phyloP scores from a whole-genome alignment of 2,888 invertebrate species.

The Automeris io region DNA sequence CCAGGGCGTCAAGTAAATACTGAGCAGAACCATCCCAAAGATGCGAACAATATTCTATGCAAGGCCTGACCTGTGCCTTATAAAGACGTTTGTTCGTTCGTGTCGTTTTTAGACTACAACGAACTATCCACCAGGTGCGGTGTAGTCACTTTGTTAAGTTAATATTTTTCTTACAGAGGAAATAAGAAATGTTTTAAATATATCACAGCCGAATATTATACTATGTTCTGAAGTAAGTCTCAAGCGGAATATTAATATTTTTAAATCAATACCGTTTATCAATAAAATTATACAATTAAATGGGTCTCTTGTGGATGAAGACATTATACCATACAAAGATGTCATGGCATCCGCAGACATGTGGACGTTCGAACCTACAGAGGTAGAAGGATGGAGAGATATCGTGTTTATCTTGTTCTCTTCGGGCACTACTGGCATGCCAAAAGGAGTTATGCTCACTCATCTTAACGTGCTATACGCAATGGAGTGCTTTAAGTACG shows the following conservation, averaged over 20 bases:
- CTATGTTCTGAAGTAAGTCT: not conserved
- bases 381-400: conserved; percentile 20
- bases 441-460: conserved; percentile 32
- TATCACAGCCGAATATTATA: conserved; percentile 16
- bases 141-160: no score
- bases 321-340: not conserved
- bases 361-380: conserved; percentile 17
- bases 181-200: conserved; percentile 17
- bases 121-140: no score
- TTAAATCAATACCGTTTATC: conserved; percentile 11
- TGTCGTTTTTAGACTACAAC: no score
- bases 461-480: conserved; percentile 19
- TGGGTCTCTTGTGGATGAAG: not conserved
- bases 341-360: not conserved
- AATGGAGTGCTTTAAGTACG: conserved; percentile 58
- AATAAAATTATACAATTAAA: conserved; percentile 14
- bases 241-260: not conserved
- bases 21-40: no score
- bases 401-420: conserved; percentile 25
- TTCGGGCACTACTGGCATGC: conserved; percentile 31
- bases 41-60: no score
- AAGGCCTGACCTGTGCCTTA: no score
- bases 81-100: no score
- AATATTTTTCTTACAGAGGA: conserved; percentile 24
- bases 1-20: no score